Conservation (phyloP, 92 coral and sea anemone genomes). For the Porites cylindrica region DNA sequence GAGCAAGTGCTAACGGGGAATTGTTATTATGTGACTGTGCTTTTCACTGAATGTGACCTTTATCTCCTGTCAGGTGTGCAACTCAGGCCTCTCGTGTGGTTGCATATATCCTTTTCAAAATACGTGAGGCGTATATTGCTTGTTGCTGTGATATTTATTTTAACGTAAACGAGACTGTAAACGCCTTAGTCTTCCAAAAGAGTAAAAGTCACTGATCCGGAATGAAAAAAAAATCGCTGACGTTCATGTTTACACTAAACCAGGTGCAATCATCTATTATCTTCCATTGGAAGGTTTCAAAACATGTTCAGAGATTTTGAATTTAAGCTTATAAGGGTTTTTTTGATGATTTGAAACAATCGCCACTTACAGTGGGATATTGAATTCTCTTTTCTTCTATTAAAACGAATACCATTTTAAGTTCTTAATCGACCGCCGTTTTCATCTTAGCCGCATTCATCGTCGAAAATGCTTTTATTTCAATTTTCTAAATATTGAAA, state of each 20-base stretch:
- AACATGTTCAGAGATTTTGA: neutral
- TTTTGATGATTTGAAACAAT: neutral
- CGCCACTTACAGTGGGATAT: neutral
- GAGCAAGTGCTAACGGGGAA: neutral
- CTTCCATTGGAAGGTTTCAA: neutral
- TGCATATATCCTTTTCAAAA: constrained; percentile 46
- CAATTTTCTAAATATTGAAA: neutral
- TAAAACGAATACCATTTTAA: neutral
- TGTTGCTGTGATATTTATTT: constrained; percentile 44
- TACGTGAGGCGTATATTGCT: constrained; percentile 37
- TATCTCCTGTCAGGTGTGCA: neutral
- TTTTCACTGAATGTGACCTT: constrained; percentile 28
- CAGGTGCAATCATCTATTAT: neutral
- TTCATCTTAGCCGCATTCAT: neutral
- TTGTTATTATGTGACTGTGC: constrained; percentile 32
- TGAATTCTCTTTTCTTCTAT: neutral
- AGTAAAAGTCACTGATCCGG: neutral
- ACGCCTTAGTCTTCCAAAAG: neutral
- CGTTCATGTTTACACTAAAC: constrained; percentile 11
- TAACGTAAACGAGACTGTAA: constrained; percentile 2
- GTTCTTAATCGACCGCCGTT: neutral
- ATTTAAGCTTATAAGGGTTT: neutral
- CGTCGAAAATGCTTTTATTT: neutral
- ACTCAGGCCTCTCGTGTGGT: constrained; percentile 1
- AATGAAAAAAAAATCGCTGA: neutral